These are phyloP conservation scores for Drosophila tani DNA, from an alignment of 1,140 invertebrate species.

Conservation along the genomic window DNA sequence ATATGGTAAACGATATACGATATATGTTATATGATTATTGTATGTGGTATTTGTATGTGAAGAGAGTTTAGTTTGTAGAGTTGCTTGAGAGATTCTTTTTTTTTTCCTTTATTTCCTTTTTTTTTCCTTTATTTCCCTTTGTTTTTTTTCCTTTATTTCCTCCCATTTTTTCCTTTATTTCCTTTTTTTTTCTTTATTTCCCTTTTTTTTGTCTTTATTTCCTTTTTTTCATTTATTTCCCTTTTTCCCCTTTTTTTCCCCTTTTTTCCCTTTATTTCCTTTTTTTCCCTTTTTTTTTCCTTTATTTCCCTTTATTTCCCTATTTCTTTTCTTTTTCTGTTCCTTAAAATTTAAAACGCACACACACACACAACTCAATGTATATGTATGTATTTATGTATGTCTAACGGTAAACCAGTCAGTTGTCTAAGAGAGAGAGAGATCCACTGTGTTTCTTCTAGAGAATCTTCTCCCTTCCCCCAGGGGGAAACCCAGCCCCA, in stretches of 20 bases:
- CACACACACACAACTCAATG: slow-evolving; percentile 22
- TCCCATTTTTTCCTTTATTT: no score
- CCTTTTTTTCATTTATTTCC: no score
- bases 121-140: no score
- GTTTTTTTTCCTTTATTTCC: no score
- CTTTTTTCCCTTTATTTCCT: no score
- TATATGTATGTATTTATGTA: slow-evolving; percentile 33
- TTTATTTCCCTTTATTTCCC: no score
- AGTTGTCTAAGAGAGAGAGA: slow-evolving; percentile 15
- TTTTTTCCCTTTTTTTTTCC: slow-evolving; percentile 28
- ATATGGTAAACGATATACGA: slow-evolving; percentile 9
- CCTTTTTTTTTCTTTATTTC: no score
- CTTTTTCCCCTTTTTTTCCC: no score
- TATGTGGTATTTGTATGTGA: slow-evolving; percentile 15
- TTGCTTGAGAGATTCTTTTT: slow-evolving; percentile 33
- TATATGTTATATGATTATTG: slow-evolving; percentile 9
- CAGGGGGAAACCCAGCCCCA: slow-evolving; percentile 6
- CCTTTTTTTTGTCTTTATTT: no score
- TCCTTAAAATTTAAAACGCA: slow-evolving; percentile 19
- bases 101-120: slow-evolving; percentile 19
- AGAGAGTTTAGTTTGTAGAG: slow-evolving; percentile 50
- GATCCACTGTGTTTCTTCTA: slow-evolving; percentile 6
- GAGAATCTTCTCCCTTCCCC: slow-evolving; percentile 1
- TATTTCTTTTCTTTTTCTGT: slow-evolving; percentile 13
- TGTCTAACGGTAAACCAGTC: slow-evolving; percentile 26